These are phyloP conservation scores for Aporophyla nigra DNA, from an alignment of 2,888 invertebrate species.

Conservation along the genomic window DNA sequence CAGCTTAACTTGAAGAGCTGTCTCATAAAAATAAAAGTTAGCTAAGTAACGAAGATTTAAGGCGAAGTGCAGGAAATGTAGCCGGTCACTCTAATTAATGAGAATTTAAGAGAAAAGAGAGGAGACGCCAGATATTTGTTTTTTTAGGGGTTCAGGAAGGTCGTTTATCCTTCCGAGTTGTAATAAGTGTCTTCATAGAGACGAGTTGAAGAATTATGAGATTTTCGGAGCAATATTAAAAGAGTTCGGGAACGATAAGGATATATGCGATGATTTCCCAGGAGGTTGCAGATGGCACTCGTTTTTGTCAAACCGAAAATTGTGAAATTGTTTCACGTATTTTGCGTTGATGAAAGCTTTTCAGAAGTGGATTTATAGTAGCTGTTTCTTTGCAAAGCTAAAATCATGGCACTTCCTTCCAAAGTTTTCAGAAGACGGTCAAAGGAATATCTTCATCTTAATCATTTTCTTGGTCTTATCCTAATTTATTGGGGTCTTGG, in stretches of 20 bases:
- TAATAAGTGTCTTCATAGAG: conserved; percentile 24
- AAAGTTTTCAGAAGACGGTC: neutral
- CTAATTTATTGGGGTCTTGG: no score
- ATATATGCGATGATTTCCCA: conserved; percentile 37
- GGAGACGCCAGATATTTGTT: conserved; percentile 25
- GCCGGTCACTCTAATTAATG: conserved; percentile 46
- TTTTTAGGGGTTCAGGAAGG: conserved; percentile 19
- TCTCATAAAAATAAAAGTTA: conserved; percentile 55
- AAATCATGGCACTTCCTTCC: neutral
- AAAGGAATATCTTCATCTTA: neutral
- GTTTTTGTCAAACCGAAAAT: conserved; percentile 35
- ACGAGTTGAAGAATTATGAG: conserved; percentile 34
- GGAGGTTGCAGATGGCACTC: conserved; percentile 5
- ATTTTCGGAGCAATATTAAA: conserved; percentile 31
- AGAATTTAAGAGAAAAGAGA: conserved; percentile 38
- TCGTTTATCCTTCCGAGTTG: conserved; percentile 22
- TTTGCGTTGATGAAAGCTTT: conserved; percentile 26
- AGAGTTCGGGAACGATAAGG: conserved; percentile 20
- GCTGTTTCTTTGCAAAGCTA: neutral
- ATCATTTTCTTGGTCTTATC: neutral
- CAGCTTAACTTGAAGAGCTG: conserved; percentile 31
- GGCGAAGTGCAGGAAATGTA: conserved; percentile 35
- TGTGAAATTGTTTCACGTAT: conserved; percentile 22
- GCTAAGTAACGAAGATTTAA: conserved; percentile 50
- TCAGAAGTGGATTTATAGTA: neutral